Evolutionary conservation across 2,888 invertebrate genomes (phyloP).

Genomic region (Dugesia japonica): DNA sequence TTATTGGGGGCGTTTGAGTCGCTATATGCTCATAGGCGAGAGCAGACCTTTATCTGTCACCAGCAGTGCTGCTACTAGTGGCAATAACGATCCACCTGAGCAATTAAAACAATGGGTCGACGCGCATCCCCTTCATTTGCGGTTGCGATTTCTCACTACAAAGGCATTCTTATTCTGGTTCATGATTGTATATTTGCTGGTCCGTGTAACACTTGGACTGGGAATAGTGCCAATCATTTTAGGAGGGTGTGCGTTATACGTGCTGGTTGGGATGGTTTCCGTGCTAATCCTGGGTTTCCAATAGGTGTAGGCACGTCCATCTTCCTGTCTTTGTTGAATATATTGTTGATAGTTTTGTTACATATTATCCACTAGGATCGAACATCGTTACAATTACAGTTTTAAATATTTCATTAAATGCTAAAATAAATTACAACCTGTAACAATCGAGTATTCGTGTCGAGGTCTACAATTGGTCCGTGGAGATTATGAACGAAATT

Average conservation of each 20-base stretch:
- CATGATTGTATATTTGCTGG: background rate
- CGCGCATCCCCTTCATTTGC: background rate
- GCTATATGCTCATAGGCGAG: background rate
- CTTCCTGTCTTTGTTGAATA: too few species aligned
- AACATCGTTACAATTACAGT: too few species aligned
- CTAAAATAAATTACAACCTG: too few species aligned
- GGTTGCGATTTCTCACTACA: background rate
- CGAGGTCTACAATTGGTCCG: too few species aligned
- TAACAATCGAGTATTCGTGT: too few species aligned
- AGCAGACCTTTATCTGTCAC: background rate
- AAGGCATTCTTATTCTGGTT: slow-evolving; percentile 1
- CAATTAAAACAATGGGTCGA: background rate
- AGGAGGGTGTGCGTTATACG: background rate
- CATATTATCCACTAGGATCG: too few species aligned
- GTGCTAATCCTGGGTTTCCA: background rate
- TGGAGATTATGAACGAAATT: too few species aligned
- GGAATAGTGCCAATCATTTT: background rate
- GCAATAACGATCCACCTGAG: background rate
- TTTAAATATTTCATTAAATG: too few species aligned
- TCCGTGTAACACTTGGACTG: background rate
- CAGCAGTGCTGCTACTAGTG: background rate
- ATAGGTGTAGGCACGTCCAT: too few species aligned
- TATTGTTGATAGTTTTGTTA: too few species aligned
- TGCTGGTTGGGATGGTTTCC: background rate
- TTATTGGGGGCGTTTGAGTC: background rate